Evolutionary conservation across 2,888 invertebrate genomes (phyloP), one percentile per base, ranked within the genome.

Genomic region (Stenodera caucasica): DNA sequence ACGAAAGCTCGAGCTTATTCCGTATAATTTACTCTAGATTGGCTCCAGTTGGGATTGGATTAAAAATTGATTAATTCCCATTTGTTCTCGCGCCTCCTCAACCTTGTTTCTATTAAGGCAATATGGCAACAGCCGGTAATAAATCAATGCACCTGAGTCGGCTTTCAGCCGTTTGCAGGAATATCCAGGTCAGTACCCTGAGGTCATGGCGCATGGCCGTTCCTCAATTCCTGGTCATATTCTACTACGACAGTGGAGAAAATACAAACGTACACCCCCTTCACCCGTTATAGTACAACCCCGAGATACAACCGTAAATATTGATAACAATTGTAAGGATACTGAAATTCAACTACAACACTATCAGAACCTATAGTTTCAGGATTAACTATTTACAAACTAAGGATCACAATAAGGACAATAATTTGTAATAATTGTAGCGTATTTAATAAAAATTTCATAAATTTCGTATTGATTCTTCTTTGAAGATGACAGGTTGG

Each of bases 81-180:
- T 3, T 26, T 26, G 26, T 3, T 9, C 8, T 9, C 4, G 30
- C 4, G 8, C 30, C 30, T 9, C n/a, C 2, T 37, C 45, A 23
- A 23, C 23, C 12, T 45, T 45, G 23, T 23, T 45, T 45, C 12
- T 45, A 21, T 45, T 23, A 45, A 18, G 54, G 40, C 37, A 21
- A 54, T 59, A 55, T 62, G 58, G 64, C 64, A 70, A 67, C 61
- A 68, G 63, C 57, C 60, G 63, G 71, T 68, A 69, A 77, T 77
- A 77, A 78, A 78, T 78, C 78, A 78, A 78, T 78, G 78, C 78
- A 78, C 78, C 78, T 78, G 77, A 73, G 74, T 72, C 72, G 68
- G 72, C 70, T 49, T 56, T 69, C 66, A 67, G 70, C 68, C 68
- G 65, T 67, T 63, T 71, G 69, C 68, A 67, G 70, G 66, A 61